Evolutionary conservation across 2,888 invertebrate genomes (phyloP).

Genomic region (Ennomos fuscantarius): DNA sequence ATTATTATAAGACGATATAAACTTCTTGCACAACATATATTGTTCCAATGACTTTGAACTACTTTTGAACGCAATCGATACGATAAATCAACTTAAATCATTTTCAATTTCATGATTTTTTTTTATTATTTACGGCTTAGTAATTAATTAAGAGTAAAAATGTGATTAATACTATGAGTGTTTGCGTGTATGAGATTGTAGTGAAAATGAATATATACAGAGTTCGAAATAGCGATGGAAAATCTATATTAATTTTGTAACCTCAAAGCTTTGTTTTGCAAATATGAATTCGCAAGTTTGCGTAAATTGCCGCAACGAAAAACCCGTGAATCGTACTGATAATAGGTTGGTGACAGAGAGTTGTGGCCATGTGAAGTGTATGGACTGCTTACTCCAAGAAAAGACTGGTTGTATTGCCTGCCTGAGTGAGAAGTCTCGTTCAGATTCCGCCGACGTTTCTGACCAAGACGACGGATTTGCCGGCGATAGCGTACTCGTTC

Average conservation of each 20-base stretch:
- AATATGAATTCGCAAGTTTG: conserved; percentile 80
- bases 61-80: no score
- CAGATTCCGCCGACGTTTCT: conserved; percentile 31
- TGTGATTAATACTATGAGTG: conserved; percentile 3
- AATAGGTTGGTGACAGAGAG: conserved; percentile 89
- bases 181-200: not conserved
- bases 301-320: conserved; percentile 86
- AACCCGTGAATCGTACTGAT: conserved; percentile 80
- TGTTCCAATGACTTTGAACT: no score
- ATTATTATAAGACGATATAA: no score
- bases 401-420: conserved; percentile 87
- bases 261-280: conserved; percentile 56
- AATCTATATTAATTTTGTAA: conserved; percentile 39
- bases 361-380: conserved; percentile 91
- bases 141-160: not conserved
- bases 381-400: conserved; percentile 88
- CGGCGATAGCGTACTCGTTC: conserved; percentile 39
- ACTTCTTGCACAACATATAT: no score
- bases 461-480: conserved; percentile 37
- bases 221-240: conserved; percentile 9
- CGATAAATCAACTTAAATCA: no score
- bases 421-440: conserved; percentile 39
- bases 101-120: no score
- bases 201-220: not conserved
- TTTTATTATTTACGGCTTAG: no score